Evolutionary conservation across 2,888 invertebrate genomes (phyloP).

Genomic region (Toxonevra muliebris): DNA sequence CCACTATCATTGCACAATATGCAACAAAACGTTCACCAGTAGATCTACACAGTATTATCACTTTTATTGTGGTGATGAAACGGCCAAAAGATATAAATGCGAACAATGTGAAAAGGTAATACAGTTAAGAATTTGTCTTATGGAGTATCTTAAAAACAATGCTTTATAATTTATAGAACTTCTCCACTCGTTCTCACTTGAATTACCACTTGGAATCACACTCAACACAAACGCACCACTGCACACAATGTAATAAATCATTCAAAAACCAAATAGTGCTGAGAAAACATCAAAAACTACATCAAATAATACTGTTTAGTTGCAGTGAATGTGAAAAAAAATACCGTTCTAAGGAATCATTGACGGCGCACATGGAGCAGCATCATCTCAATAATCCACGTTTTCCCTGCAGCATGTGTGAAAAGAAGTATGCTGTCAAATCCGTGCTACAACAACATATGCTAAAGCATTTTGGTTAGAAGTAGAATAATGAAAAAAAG

Average conservation of each 20-base stretch:
- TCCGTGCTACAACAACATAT: conserved; percentile 76
- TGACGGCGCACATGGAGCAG: conserved; percentile 71
- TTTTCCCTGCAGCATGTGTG: conserved; percentile 68
- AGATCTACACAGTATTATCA: conserved; percentile 75
- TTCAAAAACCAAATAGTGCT: conserved; percentile 77
- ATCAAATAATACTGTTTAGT: conserved; percentile 65
- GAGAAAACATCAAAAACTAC: conserved; percentile 75
- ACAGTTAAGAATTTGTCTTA: not conserved
- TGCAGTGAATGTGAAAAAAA: conserved; percentile 72
- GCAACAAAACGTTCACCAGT: conserved; percentile 74
- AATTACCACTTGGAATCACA: conserved; percentile 78
- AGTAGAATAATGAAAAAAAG: not conserved
- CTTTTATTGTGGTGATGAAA: conserved; percentile 69
- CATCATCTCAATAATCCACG: conserved; percentile 73
- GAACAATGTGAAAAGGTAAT: conserved; percentile 57
- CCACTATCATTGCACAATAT: conserved; percentile 71
- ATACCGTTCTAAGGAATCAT: conserved; percentile 70
- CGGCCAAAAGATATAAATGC: conserved; percentile 67
- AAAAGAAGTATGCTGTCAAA: conserved; percentile 69
- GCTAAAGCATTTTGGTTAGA: conserved; percentile 55
- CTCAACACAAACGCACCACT: conserved; percentile 41
- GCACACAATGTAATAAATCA: conserved; percentile 69
- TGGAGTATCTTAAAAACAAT: not conserved
- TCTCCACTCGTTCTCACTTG: conserved; percentile 76
- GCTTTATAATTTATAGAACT: conserved; percentile 67